phyloP scores from a whole-genome alignment of 2,113 vertebrate genomes.

The Narcine bancroftii region DNA sequence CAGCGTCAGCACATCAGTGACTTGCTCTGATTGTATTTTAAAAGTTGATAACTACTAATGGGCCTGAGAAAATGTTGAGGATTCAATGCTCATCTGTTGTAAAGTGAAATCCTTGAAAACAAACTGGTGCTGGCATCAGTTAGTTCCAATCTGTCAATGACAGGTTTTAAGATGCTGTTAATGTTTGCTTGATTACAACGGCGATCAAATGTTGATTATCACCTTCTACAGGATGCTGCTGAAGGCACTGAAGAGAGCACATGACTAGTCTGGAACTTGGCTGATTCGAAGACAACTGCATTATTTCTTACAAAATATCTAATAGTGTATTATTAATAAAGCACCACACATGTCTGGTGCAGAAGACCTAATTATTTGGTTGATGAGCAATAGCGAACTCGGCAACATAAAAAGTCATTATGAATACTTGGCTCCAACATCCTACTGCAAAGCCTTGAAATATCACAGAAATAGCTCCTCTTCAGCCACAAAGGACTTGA shows the following conservation, averaged over 20 bases:
- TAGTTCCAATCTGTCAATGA: neutral
- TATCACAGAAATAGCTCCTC: slow-evolving; percentile 11
- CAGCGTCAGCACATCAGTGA: neutral
- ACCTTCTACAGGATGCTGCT: neutral
- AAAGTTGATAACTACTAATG: neutral
- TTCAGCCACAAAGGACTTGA: slow-evolving; percentile 56
- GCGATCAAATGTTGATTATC: neutral
- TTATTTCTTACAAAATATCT: neutral
- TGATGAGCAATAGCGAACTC: neutral
- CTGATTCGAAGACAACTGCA: neutral
- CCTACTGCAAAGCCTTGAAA: slow-evolving; percentile 18
- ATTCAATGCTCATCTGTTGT: neutral
- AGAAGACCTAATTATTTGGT: neutral
- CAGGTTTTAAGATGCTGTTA: neutral
- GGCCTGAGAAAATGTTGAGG: neutral
- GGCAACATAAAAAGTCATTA: neutral
- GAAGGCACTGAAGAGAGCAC: neutral
- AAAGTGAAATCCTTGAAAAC: neutral
- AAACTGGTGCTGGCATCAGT: neutral
- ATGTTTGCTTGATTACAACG: neutral
- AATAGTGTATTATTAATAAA: neutral
- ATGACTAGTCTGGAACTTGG: neutral
- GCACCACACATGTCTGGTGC: neutral
- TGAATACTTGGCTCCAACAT: neutral
- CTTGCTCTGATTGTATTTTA: neutral